Base-by-base conservation (phyloP, 2,888 invertebrate species). In the Rhimphoctona megacephalus region DNA sequence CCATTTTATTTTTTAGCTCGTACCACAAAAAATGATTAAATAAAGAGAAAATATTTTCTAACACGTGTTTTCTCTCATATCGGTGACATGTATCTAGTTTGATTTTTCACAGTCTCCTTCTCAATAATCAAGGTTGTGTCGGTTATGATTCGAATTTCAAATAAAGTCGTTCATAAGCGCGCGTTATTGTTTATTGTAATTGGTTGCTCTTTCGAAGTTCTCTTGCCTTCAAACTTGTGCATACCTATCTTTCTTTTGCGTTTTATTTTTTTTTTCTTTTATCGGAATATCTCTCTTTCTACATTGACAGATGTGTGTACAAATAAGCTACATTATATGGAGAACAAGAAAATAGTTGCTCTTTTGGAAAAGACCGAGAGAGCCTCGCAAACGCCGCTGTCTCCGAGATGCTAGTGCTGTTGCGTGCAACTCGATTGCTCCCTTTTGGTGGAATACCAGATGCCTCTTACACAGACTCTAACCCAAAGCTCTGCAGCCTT, bases 371-470 rank as follows among this genome's bases (percentile, higher is more conserved):
- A 57, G 57, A 57, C 25, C 57, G 57, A 57, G 25, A 81, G 85
- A 85, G 83, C 76, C 79, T 83, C 70, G 74, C 66, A 64, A 74
- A 69, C 82, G 74, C 36, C 57, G 85, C 81, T 78, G 79, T 70
- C 78, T 79, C 54, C 66, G 73, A 64, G 83, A 82, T 70, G 85
- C 79, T 66, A 54, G 78, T 82, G 77, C 80, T 74, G 81, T 86
- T 85, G 89, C 87, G 87, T 86, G 81, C 86, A 81, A 76, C 85
- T 86, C 83, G 80, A 83, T 80, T 73, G 77, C 84, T 85, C 84
- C 74, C 81, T 86, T 72, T 84, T 78, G 73, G 72, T 84, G 61
- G 77, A 66, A 80, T 66, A 76, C 77, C 69, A 72, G 76, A 70
- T 49, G 22, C 46, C 11, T 67, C 36, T 36, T 30, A 46, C 67